Base-by-base conservation (phyloP, 2,888 invertebrate species). In the Congeria kusceri region DNA sequence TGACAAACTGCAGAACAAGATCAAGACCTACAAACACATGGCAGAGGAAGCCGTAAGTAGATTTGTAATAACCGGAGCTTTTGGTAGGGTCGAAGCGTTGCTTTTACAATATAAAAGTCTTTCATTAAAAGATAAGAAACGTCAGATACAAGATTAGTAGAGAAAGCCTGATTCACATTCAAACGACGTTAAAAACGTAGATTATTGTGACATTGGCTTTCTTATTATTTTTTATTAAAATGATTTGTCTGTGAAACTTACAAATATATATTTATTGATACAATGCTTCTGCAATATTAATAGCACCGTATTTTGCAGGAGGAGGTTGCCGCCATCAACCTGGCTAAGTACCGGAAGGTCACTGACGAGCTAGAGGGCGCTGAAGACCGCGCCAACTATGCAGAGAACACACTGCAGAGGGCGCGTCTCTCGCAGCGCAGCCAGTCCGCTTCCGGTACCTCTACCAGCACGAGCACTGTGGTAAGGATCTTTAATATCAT, bases 11-110 rank as follows among this genome's bases (percentile, higher is more conserved):
- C 93, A 94, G 80, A 97, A 98, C 95, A 99, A 99, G 96, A 98
- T 99, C 96, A 99, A 99, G 96, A 98, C 98, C 92, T 99, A 99
- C 97, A 99, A 99, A 97, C 97, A 99, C 95, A 99, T 99, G 96
- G 98, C 99, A 94, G 99, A 99, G 94, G 99, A 99, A 94, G 99
- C 99, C 88, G 95, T 95, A 91, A 94, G 94, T 94, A 18, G 39
- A 11, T 15, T 39, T 39, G 39, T 11, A 39, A 39, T 7, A 13
- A n/a, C n/a, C n/a, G n/a, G n/a, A n/a, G n/a, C n/a, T n/a, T n/a
- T n/a, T n/a, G n/a, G n/a, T n/a, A n/a, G n/a, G n/a, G n/a, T n/a
- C n/a, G n/a, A n/a, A n/a, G n/a, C n/a, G n/a, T n/a, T n/a, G n/a
- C n/a, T n/a, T n/a, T n/a, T n/a, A n/a, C n/a, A n/a, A n/a, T n/a